These are phyloP conservation scores for Campoletis raptor DNA, from an alignment of 2,888 invertebrate genomes.

Conservation along the genomic window DNA sequence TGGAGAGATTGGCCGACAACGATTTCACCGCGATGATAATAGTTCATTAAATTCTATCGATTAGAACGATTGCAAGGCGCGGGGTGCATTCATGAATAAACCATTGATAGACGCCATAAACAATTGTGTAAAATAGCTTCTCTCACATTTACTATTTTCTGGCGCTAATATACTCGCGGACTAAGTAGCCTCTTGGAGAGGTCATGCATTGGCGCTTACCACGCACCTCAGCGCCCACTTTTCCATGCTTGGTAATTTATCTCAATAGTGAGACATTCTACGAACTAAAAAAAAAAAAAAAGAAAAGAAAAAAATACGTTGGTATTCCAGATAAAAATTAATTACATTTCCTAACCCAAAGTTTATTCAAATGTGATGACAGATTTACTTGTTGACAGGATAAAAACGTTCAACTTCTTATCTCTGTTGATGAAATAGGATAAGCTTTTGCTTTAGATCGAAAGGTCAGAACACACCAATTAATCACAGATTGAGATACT, in stretches of 20 bases:
- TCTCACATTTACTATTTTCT: neutral
- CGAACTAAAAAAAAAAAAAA: neutral
- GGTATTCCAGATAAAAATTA: neutral
- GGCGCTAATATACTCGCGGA: neutral
- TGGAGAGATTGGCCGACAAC: neutral
- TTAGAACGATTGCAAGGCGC: neutral
- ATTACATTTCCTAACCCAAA: neutral
- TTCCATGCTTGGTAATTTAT: neutral
- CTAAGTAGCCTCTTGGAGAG: constrained; percentile 1
- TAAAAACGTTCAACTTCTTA: neutral
- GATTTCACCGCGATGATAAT: neutral
- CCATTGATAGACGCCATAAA: neutral
- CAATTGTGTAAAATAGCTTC: constrained; percentile 3
- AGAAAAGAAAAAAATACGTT: no score
- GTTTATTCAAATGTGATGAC: neutral
- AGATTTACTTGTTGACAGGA: neutral
- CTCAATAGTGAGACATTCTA: neutral
- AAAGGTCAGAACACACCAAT: neutral
- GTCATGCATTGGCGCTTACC: constrained; percentile 15
- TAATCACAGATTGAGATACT: neutral
- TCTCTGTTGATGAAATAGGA: neutral
- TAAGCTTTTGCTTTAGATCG: neutral
- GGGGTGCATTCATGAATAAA: neutral
- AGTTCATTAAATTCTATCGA: neutral
- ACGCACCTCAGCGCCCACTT: constrained; percentile 13